These are phyloP conservation scores for Drosophila pallidifrons DNA, from an alignment of 1,140 invertebrate genomes.

Conservation along the genomic window DNA sequence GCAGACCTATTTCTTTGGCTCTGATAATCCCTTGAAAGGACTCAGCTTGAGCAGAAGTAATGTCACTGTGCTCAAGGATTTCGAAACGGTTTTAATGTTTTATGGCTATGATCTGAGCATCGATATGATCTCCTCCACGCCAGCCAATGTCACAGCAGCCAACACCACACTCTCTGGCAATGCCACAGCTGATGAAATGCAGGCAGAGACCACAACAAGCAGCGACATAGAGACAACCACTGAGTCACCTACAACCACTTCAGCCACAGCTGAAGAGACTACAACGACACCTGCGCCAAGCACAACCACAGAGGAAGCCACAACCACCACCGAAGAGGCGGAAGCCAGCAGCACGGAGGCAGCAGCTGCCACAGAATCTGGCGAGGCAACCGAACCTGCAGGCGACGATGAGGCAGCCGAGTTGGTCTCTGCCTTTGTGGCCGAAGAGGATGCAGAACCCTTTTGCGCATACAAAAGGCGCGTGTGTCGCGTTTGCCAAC, in stretches of 20 bases:
- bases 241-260: slow-evolving; percentile 43
- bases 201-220: slow-evolving; percentile 52
- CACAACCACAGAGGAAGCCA: slow-evolving; percentile 59
- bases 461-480: slow-evolving; percentile 72
- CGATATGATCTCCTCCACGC: slow-evolving; percentile 72
- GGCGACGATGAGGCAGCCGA: slow-evolving; percentile 73
- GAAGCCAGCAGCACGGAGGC: slow-evolving; percentile 56
- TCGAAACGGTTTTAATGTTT: slow-evolving; percentile 89
- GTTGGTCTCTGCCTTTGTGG: slow-evolving; percentile 71
- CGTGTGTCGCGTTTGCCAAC: slow-evolving; percentile 68
- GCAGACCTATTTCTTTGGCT: slow-evolving; percentile 92
- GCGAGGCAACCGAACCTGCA: slow-evolving; percentile 36
- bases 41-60: slow-evolving; percentile 91
- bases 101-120: slow-evolving; percentile 90
- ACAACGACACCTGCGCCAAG: slow-evolving; percentile 48
- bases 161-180: slow-evolving; percentile 59
- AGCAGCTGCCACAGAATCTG: slow-evolving; percentile 33
- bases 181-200: slow-evolving; percentile 55
- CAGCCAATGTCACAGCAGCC: slow-evolving; percentile 47
- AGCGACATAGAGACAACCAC: slow-evolving; percentile 57
- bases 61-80: slow-evolving; percentile 89
- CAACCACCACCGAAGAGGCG: slow-evolving; percentile 58
- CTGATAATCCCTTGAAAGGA: slow-evolving; percentile 91
- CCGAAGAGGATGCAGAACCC: slow-evolving; percentile 72
- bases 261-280: slow-evolving; percentile 12